These are phyloP conservation scores for Strigamia crassipes DNA, from an alignment of 2,888 invertebrate species.

Conservation along the genomic window DNA sequence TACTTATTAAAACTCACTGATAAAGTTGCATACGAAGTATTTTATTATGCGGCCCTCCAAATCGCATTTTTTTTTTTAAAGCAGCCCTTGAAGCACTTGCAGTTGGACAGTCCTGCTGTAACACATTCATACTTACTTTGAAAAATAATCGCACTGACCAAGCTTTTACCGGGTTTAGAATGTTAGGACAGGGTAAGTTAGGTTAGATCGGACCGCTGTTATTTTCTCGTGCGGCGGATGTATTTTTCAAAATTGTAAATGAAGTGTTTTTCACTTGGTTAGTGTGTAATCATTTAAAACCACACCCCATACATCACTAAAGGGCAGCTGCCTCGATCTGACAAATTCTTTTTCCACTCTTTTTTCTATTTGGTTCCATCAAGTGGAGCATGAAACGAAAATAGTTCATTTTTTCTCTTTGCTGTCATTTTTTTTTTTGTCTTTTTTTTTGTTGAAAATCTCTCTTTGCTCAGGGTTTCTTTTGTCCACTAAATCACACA, in stretches of 20 bases:
- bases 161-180: too few species aligned
- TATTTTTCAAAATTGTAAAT: neutral
- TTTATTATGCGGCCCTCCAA: too few species aligned
- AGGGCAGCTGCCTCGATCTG: neutral
- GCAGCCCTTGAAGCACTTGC: too few species aligned
- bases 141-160: too few species aligned
- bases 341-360: constrained; percentile 5
- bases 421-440: neutral
- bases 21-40: too few species aligned
- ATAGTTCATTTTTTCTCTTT: neutral
- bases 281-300: neutral
- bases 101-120: too few species aligned
- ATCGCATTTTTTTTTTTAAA: too few species aligned
- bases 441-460: neutral
- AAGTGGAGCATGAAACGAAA: constrained; percentile 40
- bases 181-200: too few species aligned
- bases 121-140: too few species aligned
- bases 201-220: neutral
- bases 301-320: neutral
- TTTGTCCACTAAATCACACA: constrained; percentile 25
- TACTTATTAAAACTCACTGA: too few species aligned
- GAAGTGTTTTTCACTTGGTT: neutral
- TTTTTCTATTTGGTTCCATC: constrained; percentile 8
- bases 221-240: neutral
- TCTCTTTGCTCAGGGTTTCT: constrained; percentile 8